A percentile compares a stretch with the other conserved stretches of the same genome.
Evolutionary conservation across 92 coral and sea anemone species (phyloP).

Genomic region (Zoanthus gigantus): DNA sequence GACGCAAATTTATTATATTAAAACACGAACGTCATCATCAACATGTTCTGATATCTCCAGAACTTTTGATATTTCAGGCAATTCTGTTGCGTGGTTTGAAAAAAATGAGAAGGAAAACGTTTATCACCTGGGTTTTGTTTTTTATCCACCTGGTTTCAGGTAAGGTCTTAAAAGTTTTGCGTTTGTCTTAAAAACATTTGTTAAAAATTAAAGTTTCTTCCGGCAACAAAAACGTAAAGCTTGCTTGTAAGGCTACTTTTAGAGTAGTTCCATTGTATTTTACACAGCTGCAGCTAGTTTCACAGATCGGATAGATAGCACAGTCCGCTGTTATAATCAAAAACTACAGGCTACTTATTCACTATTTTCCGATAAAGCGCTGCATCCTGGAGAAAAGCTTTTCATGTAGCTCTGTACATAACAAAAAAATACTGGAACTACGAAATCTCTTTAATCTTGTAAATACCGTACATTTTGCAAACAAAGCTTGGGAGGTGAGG

Average conservation of each 20-base stretch:
- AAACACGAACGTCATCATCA: background rate
- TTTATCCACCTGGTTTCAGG: constrained; percentile 11
- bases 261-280: background rate
- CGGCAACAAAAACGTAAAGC: constrained; percentile 1
- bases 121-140: background rate
- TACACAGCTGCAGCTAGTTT: background rate
- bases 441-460: background rate
- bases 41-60: background rate
- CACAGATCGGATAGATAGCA: background rate
- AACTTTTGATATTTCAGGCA: too few species aligned
- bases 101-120: background rate
- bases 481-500: background rate
- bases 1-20: background rate
- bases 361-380: background rate
- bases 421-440: background rate
- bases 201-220: constrained; percentile 19
- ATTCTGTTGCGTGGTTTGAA: background rate
- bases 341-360: background rate
- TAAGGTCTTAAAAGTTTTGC: background rate
- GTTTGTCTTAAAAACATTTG: background rate
- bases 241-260: background rate
- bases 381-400: background rate
- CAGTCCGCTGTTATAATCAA: background rate
- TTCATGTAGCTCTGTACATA: background rate
- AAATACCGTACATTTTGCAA: background rate